Conservation (phyloP, 2,888 invertebrate genomes). For the Eremobia ochroleuca region DNA sequence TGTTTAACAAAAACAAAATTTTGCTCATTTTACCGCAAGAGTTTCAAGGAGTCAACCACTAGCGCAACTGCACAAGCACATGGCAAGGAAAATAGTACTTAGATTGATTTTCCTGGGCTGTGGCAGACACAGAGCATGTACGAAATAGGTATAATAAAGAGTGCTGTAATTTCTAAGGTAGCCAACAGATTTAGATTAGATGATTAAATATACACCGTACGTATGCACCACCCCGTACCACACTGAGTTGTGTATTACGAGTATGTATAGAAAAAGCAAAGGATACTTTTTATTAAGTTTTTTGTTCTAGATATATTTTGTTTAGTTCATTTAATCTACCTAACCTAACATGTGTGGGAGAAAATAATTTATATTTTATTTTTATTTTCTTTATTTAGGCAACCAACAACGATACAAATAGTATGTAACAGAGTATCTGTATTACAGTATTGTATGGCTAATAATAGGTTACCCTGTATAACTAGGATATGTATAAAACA, state of each 20-base stretch:
- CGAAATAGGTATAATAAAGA: not conserved
- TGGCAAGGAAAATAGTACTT: slow-evolving; percentile 3
- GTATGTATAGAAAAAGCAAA: no score
- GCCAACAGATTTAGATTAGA: not conserved
- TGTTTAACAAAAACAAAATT: not conserved
- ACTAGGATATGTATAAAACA: no score
- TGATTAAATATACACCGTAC: not conserved
- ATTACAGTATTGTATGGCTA: no score
- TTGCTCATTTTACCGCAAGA: slow-evolving; percentile 9
- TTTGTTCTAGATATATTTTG: not conserved
- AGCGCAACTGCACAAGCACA: not conserved
- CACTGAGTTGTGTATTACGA: no score
- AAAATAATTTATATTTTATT: not conserved
- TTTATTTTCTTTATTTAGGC: no score
- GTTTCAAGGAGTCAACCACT: not conserved
- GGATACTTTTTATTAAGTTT: no score
- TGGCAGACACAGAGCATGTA: not conserved
- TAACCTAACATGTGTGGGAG: not conserved
- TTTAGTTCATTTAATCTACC: not conserved
- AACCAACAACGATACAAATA: no score
- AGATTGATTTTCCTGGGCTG: not conserved
- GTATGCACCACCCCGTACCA: not conserved
- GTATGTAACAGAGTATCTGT: no score
- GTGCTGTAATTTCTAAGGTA: not conserved
- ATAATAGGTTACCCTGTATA: no score